These are phyloP conservation scores for Sphenopsis melanotis DNA, from an alignment of 2,797 vertebrate species.

Conservation along the genomic window DNA sequence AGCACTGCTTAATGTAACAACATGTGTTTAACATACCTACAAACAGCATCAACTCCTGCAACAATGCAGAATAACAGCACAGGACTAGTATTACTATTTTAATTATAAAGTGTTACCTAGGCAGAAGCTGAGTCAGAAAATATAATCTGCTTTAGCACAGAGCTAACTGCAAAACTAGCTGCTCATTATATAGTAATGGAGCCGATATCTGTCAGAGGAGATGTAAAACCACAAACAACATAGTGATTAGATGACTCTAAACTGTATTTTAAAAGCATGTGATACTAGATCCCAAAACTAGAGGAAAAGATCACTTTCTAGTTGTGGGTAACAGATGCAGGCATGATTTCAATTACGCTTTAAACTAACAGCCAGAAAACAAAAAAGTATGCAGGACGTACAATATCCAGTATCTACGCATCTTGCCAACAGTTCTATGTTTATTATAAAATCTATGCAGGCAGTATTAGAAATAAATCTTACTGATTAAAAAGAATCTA, in stretches of 20 bases:
- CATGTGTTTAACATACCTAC: not conserved
- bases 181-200: not conserved
- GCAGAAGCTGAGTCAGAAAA: not conserved
- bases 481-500: not conserved
- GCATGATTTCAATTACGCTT: not conserved
- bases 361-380: not conserved
- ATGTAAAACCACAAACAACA: not conserved
- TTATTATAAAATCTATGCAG: not conserved
- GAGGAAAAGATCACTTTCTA: not conserved
- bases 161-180: not conserved
- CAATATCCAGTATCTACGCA: not conserved
- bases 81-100: not conserved
- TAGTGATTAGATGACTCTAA: not conserved
- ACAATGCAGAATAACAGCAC: not conserved
- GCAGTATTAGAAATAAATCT: not conserved
- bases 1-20: not conserved
- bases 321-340: not conserved
- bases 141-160: not conserved
- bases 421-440: not conserved
- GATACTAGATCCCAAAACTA: not conserved
- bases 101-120: not conserved
- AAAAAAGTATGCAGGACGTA: not conserved
- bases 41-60: not conserved
- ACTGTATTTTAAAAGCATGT: not conserved
- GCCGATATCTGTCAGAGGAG: not conserved